Conservation (phyloP, 2,888 invertebrate genomes). For the Amitus sp. region DNA sequence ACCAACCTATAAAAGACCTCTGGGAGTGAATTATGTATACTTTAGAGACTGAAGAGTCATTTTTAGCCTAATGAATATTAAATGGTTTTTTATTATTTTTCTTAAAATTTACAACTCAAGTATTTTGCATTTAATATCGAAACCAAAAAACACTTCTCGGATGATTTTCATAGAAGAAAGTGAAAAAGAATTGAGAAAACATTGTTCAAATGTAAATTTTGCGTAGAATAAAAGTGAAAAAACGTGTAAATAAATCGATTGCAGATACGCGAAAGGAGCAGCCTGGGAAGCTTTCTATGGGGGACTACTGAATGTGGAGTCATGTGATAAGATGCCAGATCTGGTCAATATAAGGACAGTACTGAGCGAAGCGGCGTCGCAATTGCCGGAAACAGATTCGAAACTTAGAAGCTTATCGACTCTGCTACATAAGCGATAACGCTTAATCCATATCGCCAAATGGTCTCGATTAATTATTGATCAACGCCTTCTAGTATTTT, state of each 20-base stretch:
- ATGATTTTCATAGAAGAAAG: too few relatives aligned
- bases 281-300: slow-evolving; percentile 86
- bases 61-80: too few relatives aligned
- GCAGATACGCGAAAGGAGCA: slow-evolving; percentile 75
- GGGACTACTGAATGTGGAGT: slow-evolving; percentile 82
- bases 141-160: too few relatives aligned
- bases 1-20: too few relatives aligned
- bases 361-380: slow-evolving; percentile 59
- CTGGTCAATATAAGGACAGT: slow-evolving; percentile 69
- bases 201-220: too few relatives aligned
- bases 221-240: neutral
- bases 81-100: too few relatives aligned
- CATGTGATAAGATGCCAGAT: slow-evolving; percentile 80
- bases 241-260: neutral
- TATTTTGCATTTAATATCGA: too few relatives aligned
- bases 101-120: too few relatives aligned
- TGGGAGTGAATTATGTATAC: too few relatives aligned
- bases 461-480: neutral
- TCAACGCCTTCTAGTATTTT: neutral
- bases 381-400: slow-evolving; percentile 50
- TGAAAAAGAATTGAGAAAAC: too few relatives aligned
- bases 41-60: too few relatives aligned
- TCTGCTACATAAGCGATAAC: slow-evolving; percentile 64
- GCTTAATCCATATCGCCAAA: slow-evolving; percentile 44
- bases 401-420: slow-evolving; percentile 59